Evolutionary conservation across 2,888 invertebrate species (phyloP), one percentile per base, ranked within the genome.

Genomic region (Rosalia funebris): DNA sequence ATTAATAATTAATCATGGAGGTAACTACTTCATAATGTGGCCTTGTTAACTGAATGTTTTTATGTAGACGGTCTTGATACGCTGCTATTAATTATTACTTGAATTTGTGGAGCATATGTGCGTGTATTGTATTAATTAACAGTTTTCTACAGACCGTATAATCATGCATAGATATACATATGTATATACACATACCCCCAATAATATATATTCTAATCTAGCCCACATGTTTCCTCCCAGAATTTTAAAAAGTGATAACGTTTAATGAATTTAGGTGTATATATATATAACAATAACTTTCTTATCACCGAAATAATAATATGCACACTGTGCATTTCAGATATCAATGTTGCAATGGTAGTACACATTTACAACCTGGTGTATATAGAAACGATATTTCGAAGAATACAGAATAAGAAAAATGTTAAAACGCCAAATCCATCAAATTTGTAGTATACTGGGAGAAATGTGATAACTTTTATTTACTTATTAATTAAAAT

Each of bases 11-110:
- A 46, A 46, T 32, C 46, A 32, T 46, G 15, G 32, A 46, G 46
- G 46, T 46, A 46, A 46, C 46, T 46, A 32, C 32, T 46, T 46
- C 46, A 46, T 31, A 31, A 46, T 46, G 46, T 46, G 32, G 46
- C 46, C 46, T 46, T 46, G 46, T 20, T 44, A 44, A 25, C 44
- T 25, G 12, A 4, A 44, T 12, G 31, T 31, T 46, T 46, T 46
- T 32, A 46, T 32, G 32, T 46, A 46, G 46, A 32, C 46, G 15
- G 31, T 32, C 32, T 32, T 46, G 32, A 46, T 46, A 32, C 46
- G 46, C 46, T 16, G 32, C 32, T 46, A 46, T 32, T 46, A 46
- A 46, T 46, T 46, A 46, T 46, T 46, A 20, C 46, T 15, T 46
- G 46, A 46, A 46, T 46, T 46, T 46, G 46, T 15, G 32, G 25